Conservation (phyloP, 2,113 vertebrate species). For the Laterallus jamaicensis region DNA sequence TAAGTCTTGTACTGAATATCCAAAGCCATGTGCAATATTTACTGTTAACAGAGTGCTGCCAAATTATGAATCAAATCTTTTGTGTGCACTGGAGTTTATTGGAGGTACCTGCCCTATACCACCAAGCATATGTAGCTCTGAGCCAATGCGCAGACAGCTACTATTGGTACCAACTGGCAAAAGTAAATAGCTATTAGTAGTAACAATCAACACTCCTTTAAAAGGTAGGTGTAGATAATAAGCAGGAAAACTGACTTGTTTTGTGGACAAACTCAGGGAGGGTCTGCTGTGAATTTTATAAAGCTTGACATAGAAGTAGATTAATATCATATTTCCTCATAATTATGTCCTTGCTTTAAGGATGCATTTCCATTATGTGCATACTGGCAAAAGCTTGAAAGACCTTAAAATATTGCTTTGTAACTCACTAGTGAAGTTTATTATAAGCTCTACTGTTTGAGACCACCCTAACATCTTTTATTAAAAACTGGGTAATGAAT, state of each 20-base stretch:
- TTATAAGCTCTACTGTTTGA: background rate
- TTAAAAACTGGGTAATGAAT: background rate
- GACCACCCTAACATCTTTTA: background rate
- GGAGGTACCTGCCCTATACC: background rate
- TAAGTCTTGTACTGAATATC: background rate
- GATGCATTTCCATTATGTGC: background rate
- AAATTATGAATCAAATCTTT: background rate
- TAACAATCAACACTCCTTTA: background rate
- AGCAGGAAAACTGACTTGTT: background rate
- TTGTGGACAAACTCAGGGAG: background rate
- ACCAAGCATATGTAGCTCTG: background rate
- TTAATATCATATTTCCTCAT: background rate
- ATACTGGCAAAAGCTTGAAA: background rate
- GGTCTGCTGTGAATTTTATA: background rate
- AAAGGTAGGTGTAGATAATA: background rate
- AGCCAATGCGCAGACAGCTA: background rate
- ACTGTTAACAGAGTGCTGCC: background rate
- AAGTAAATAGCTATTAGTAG: background rate
- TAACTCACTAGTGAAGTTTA: background rate
- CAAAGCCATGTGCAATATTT: background rate
- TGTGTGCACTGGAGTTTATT: background rate
- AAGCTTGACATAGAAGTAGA: background rate
- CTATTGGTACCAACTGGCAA: background rate
- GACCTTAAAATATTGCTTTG: background rate
- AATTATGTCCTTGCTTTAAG: background rate